Evolutionary conservation across 2,797 vertebrate genomes (phyloP), one percentile per base, ranked within the genome.

Genomic region (Aphelocoma californica): DNA sequence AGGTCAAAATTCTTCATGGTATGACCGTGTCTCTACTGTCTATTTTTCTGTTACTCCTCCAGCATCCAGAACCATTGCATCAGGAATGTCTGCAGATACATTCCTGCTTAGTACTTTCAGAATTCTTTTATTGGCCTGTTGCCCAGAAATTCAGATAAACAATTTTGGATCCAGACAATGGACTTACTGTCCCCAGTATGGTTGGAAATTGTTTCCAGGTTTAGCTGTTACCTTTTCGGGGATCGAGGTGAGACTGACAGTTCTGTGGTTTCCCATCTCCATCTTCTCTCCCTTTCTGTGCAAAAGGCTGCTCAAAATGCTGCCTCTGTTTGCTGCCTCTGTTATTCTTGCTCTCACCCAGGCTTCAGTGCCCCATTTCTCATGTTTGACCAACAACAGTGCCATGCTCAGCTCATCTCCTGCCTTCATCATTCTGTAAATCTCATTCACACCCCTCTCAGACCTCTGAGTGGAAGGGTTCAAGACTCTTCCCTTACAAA

Each of bases 221-320:
- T 44, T 34, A 53, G 38, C 25, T 65, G 36, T 40, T 47, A 38
- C 14, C 3, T 23, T 61, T 45, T 2, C 0, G 0, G 38, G 21
- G 17, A 14, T 6, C 0, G 0, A 50, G 32, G 13, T 47, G 32
- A 42, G 29, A 28, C 10, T 89, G 26, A 14, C 18, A 18, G 3
- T n/a, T n/a, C 61, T 70, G n/a, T 32, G 21, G 11, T 65, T 90
- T 89, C 32, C n/a, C 12, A 48, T 42, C 38, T 20, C 8, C 47
- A 14, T 6, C 26, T 78, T 85, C 23, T 36, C 20, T 12, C 29
- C 31, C 11, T 34, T 67, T 54, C 77, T 2, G 0, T 3, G 2
- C 32, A 58, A 54, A 82, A 53, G 16, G 8, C 24, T 79, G 47
- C 11, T 34, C 10, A 58, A 26, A 60, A 3, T 57, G 19, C 54